phyloP scores from a whole-genome alignment of 2,113 vertebrate species.

The Urocolius indicus region DNA sequence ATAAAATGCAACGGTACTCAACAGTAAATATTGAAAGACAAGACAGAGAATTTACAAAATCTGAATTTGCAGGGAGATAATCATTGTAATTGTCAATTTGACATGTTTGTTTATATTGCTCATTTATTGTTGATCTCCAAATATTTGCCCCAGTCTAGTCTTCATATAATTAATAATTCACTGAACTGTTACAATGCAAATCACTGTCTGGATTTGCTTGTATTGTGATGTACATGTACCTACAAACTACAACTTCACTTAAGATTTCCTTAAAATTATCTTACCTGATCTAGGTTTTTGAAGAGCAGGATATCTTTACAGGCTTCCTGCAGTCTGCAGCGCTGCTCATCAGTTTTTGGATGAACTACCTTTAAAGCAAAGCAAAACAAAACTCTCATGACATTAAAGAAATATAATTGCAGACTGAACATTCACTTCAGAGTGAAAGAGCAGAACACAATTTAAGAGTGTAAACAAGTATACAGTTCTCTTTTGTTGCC shows the following conservation, averaged over 20 bases:
- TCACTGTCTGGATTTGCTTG: not conserved
- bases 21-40: not conserved
- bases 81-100: not conserved
- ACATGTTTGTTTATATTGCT: not conserved
- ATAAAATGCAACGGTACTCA: not conserved
- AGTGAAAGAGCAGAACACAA: not conserved
- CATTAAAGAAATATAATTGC: not conserved
- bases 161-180: not conserved
- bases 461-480: not conserved
- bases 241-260: not conserved
- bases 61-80: not conserved
- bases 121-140: not conserved
- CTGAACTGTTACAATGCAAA: not conserved
- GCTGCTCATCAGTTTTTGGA: conserved; percentile 97
- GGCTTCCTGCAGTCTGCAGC: conserved; percentile 95
- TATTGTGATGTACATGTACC: not conserved
- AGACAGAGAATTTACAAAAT: not conserved
- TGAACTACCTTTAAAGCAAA: conserved; percentile 84
- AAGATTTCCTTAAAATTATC: not conserved
- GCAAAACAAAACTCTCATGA: not conserved
- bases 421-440: not conserved
- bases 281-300: conserved; percentile 97
- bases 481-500: not conserved
- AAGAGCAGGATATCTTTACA: conserved; percentile 97
- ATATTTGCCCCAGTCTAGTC: not conserved